These are phyloP conservation scores for Rhagoletis pomonella DNA, from an alignment of 1,140 invertebrate species.

Conservation along the genomic window DNA sequence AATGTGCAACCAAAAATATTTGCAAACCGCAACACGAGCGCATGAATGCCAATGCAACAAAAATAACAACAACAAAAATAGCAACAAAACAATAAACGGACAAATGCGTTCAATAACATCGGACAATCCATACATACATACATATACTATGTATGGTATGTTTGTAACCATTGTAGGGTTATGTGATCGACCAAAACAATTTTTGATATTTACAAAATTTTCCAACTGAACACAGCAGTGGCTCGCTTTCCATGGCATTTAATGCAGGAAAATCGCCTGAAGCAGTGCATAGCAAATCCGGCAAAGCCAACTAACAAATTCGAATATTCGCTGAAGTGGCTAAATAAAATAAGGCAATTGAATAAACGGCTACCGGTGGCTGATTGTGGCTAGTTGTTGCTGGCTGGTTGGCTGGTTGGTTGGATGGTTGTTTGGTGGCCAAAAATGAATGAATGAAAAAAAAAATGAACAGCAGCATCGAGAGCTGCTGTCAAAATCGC, in stretches of 20 bases:
- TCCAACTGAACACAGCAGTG: constrained; percentile 1
- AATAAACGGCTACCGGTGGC: constrained; percentile 19
- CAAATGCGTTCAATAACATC: constrained; percentile 18
- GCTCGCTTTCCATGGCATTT: constrained; percentile 13
- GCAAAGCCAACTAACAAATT: constrained; percentile 27
- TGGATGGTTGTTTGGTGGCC: not conserved
- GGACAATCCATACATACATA: not conserved
- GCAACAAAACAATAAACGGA: constrained; percentile 28
- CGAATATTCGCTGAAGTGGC: constrained; percentile 28
- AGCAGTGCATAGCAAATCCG: not conserved
- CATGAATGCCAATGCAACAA: not conserved
- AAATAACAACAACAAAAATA: too few species aligned
- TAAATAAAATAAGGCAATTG: constrained; percentile 46
- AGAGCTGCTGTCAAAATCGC: constrained; percentile 37
- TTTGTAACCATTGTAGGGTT: not conserved
- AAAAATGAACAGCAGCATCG: not conserved
- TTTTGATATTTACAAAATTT: constrained; percentile 31
- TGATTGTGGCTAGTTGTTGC: constrained; percentile 10
- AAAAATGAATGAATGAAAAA: not conserved
- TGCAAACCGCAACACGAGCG: not conserved
- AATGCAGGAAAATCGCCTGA: constrained; percentile 8
- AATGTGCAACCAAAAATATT: constrained; percentile 47
- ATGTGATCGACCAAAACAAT: constrained; percentile 22
- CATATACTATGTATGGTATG: not conserved
- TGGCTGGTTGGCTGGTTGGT: too few species aligned